Evolutionary conservation across 2,888 invertebrate species (phyloP).

Genomic region (Lithosia quadra): DNA sequence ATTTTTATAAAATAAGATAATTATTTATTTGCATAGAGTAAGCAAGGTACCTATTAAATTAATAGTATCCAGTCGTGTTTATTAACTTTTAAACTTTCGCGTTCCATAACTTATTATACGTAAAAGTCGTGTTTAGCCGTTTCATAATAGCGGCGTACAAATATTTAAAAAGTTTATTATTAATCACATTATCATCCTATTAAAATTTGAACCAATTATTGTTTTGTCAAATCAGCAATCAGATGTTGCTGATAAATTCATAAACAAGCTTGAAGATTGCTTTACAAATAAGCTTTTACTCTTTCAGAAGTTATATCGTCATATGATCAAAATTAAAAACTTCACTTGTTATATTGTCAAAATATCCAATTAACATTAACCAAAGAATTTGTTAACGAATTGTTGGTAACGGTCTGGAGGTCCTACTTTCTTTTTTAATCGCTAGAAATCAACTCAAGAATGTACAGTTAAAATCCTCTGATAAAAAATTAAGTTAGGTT

Average conservation of each 20-base stretch:
- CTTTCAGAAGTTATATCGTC: not conserved
- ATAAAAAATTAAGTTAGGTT: slow-evolving; percentile 3
- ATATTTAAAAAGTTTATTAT: no score
- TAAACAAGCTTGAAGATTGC: not conserved
- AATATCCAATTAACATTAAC: slow-evolving; percentile 3
- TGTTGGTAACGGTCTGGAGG: slow-evolving; percentile 6
- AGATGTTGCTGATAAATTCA: not conserved
- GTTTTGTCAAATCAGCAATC: not conserved
- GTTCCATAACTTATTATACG: no score
- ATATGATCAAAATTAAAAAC: not conserved
- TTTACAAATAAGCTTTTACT: no score
- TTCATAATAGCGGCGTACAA: no score
- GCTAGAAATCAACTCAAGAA: slow-evolving; percentile 2
- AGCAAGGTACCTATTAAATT: no score
- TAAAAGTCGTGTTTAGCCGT: no score
- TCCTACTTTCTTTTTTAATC: slow-evolving; percentile 10
- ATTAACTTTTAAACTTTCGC: no score
- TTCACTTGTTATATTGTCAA: not conserved
- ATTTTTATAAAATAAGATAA: no score
- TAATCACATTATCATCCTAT: no score
- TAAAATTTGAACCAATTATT: not conserved
- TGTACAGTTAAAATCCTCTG: slow-evolving; percentile 12
- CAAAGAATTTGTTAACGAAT: slow-evolving; percentile 6
- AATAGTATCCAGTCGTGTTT: no score
- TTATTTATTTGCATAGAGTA: no score